Evolutionary conservation across 2,888 invertebrate species (phyloP).

Genomic region (Campopleginae sp.): DNA sequence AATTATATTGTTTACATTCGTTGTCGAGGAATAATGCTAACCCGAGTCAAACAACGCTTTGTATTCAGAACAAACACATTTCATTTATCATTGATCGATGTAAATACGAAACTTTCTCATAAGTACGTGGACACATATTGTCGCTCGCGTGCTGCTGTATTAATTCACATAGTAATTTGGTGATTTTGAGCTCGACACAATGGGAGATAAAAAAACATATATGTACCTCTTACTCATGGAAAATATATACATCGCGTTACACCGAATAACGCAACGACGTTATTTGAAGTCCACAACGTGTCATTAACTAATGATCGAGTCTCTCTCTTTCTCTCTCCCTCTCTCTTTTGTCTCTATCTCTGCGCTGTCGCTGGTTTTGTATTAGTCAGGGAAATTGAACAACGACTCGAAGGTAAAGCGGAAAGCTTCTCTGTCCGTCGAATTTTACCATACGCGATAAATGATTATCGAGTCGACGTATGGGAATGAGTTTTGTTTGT

Average conservation of each 20-base stretch:
- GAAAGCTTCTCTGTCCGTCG: constrained; percentile 36
- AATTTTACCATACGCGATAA: constrained; percentile 59
- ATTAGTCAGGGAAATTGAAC: constrained; percentile 41
- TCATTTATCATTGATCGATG: constrained; percentile 42
- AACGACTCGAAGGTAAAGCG: constrained; percentile 18
- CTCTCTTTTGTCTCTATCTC: constrained; percentile 22
- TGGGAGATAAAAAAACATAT: constrained; percentile 12
- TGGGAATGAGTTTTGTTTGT: constrained; percentile 62
- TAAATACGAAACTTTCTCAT: constrained; percentile 41
- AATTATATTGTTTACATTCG: constrained; percentile 1
- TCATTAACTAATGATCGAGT: constrained; percentile 53
- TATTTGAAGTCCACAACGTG: constrained; percentile 21
- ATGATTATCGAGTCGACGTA: constrained; percentile 66
- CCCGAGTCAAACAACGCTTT: constrained; percentile 28
- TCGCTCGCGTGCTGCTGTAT: constrained; percentile 18
- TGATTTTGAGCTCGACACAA: constrained; percentile 9
- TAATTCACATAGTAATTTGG: constrained; percentile 45
- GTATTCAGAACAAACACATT: constrained; percentile 31
- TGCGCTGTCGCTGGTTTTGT: constrained; percentile 1
- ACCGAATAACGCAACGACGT: constrained; percentile 20
- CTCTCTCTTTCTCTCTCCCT: constrained; percentile 3
- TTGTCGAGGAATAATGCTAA: constrained; percentile 10
- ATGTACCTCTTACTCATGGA: not conserved
- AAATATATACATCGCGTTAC: constrained; percentile 4
- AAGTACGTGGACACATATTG: constrained; percentile 37